Conservation (phyloP, 2,888 invertebrate species). For the Melikaiella ostensackeni region DNA sequence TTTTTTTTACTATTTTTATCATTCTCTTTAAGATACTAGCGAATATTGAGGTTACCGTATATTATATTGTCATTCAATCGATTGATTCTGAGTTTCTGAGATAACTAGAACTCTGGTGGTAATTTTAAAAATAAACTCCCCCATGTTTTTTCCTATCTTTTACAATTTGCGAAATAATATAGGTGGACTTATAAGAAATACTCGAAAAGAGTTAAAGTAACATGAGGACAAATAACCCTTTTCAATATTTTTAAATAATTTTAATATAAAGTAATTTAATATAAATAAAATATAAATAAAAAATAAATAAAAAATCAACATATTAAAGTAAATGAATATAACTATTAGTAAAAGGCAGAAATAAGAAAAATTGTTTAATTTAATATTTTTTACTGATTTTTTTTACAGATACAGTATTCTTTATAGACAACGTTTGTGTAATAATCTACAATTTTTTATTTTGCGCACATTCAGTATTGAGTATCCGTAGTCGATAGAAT, state of each 20-base stretch:
- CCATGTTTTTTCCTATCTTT: background rate
- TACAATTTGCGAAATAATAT: background rate
- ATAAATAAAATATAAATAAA: no score
- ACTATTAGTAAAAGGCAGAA: background rate
- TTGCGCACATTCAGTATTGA: background rate
- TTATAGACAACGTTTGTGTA: background rate
- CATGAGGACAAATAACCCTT: no score
- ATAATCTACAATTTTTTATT: background rate
- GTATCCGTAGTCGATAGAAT: background rate
- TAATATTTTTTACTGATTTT: background rate
- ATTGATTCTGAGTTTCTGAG: no score
- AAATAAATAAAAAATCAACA: background rate
- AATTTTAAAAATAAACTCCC: background rate
- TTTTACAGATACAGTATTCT: no score
- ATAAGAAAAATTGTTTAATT: background rate
- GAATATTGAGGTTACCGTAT: background rate
- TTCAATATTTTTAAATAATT: no score
- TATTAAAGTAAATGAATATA: background rate
- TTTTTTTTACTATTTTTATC: background rate
- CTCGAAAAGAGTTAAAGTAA: no score
- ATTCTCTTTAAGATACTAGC: background rate
- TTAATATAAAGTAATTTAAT: no score
- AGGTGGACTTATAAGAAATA: background rate
- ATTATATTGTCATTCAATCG: background rate
- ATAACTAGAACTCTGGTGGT: background rate